Percentiles rank a stretch among this genome's conserved stretches.
Conservation (phyloP, 2,797 vertebrate genomes). For the Poecilia picta region DNA sequence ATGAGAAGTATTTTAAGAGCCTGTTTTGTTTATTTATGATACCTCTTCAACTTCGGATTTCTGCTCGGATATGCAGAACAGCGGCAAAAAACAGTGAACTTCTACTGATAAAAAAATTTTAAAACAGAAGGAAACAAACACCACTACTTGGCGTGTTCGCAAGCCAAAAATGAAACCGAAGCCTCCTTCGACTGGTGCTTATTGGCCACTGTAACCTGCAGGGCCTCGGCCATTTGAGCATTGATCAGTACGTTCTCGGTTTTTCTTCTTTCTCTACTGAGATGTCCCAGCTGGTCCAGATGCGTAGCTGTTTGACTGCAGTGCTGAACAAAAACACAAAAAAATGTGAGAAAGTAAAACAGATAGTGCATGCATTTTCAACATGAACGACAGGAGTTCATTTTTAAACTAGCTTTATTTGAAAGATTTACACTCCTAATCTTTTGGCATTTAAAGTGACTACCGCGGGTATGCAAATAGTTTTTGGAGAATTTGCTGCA, state of each 20-base stretch:
- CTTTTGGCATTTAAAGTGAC: background rate
- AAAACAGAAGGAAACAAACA: conserved; percentile 23
- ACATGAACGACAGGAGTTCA: conserved; percentile 45
- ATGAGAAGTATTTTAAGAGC: background rate
- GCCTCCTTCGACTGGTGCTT: conserved; percentile 55
- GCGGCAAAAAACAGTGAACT: conserved; percentile 28
- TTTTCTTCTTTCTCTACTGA: conserved; percentile 61
- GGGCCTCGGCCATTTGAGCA: conserved; percentile 67
- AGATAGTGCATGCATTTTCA: conserved; percentile 47
- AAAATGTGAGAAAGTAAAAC: conserved; percentile 33
- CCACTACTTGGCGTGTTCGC: conserved; percentile 13
- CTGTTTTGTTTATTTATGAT: background rate
- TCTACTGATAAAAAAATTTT: conserved; percentile 22
- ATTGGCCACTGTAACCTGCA: conserved; percentile 64
- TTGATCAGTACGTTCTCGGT: conserved; percentile 54
- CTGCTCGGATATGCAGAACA: conserved; percentile 13
- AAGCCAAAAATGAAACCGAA: conserved; percentile 52
- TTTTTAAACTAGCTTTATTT: conserved; percentile 10
- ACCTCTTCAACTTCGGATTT: conserved; percentile 16
- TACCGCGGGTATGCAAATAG: background rate
- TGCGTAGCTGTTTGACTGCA: conserved; percentile 74
- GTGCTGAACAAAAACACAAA: conserved; percentile 21
- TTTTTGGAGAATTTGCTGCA: background rate
- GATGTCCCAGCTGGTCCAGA: conserved; percentile 69
- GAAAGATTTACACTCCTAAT: background rate